Conservation (phyloP, 1,140 invertebrate species). For the Drosophila auraria region DNA sequence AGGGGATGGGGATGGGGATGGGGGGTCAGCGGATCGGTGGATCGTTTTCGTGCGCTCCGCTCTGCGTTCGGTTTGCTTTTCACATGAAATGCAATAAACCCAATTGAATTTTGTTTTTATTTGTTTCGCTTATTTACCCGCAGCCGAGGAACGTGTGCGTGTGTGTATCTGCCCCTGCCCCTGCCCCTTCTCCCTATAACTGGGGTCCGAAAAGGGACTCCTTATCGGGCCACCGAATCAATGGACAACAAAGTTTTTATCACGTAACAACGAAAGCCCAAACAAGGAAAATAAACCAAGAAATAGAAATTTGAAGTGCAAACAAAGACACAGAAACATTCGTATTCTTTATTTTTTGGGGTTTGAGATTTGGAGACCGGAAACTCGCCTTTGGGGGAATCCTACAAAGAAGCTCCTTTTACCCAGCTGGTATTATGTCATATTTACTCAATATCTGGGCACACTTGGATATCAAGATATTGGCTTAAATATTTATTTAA, state of each 20-base stretch:
- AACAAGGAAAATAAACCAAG: constrained; percentile 33
- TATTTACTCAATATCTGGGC: neutral
- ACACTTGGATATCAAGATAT: too few relatives aligned
- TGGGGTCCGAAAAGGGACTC: constrained; percentile 17
- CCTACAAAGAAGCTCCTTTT: constrained; percentile 10
- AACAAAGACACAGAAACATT: constrained; percentile 19
- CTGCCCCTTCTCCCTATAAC: neutral
- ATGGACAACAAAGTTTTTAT: constrained; percentile 65
- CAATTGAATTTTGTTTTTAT: constrained; percentile 80
- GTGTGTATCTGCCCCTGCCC: neutral
- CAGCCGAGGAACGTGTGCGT: constrained; percentile 45
- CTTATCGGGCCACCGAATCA: constrained; percentile 68
- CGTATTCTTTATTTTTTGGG: constrained; percentile 7
- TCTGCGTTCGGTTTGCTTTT: constrained; percentile 62
- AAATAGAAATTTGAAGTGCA: constrained; percentile 48
- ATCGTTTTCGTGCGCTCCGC: constrained; percentile 18
- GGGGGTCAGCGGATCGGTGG: neutral
- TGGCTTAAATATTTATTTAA: constrained; percentile 5
- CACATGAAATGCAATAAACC: constrained; percentile 82
- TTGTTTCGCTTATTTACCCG: constrained; percentile 76
- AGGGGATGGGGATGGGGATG: neutral
- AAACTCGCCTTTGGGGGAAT: neutral
- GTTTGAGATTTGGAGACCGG: constrained; percentile 9
- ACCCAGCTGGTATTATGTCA: neutral
- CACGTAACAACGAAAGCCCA: constrained; percentile 61